A percentile compares a stretch with the other conserved stretches of the same genome.
Evolutionary conservation across 2,113 vertebrate genomes (phyloP).

Genomic region (Serilophus lunatus): DNA sequence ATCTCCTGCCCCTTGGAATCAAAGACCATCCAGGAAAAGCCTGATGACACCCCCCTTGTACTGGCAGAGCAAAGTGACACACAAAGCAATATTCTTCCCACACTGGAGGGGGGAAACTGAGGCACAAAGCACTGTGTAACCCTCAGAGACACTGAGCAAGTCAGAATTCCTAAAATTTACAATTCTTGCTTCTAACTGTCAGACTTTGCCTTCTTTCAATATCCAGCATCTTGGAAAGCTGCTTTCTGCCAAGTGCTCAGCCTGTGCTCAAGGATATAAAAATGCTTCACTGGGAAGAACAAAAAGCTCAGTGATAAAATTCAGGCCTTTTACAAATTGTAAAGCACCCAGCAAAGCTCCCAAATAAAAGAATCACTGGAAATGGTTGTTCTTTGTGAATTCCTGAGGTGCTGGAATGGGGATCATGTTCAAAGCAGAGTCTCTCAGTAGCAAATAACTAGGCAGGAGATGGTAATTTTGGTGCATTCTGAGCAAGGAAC

Average conservation of each 20-base stretch:
- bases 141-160: not conserved
- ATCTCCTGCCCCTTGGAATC: not conserved
- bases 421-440: not conserved
- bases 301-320: not conserved
- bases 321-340: not conserved
- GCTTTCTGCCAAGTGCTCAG: not conserved
- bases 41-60: not conserved
- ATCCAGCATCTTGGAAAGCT: not conserved
- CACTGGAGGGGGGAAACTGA: not conserved
- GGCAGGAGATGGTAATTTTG: conserved; percentile 1
- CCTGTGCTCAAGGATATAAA: not conserved
- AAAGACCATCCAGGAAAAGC: not conserved
- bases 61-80: not conserved
- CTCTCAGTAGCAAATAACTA: not conserved
- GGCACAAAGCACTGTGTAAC: not conserved
- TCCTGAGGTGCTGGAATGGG: not conserved
- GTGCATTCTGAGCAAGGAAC: not conserved
- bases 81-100: not conserved
- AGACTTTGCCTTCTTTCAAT: not conserved
- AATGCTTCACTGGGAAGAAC: not conserved
- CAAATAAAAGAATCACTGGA: not conserved
- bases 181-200: not conserved
- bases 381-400: not conserved
- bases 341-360: not conserved
- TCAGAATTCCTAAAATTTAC: not conserved